Percentiles rank a stretch among this genome's conserved stretches.
Evolutionary conservation across 2,113 vertebrate genomes (phyloP).

Genomic region (Ginglymostoma cirratum): DNA sequence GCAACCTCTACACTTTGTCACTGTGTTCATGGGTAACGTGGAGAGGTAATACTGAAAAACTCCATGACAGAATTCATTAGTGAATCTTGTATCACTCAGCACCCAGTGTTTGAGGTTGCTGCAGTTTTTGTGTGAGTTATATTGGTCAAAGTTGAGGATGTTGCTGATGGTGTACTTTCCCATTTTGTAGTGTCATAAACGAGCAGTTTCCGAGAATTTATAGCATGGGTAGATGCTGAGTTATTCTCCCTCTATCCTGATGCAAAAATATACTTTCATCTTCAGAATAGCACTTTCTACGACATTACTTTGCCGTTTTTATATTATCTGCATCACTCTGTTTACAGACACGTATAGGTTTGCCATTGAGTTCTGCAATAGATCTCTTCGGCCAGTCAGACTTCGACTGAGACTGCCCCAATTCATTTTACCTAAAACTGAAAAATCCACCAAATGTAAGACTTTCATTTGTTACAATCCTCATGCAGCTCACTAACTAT

Average conservation of each 20-base stretch:
- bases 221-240: background rate
- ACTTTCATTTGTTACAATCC: background rate
- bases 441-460: background rate
- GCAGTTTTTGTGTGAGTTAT: background rate
- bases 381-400: background rate
- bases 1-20: conserved; percentile 84
- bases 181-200: background rate
- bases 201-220: background rate
- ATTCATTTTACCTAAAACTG: background rate
- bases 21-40: conserved; percentile 86
- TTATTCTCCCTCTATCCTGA: background rate
- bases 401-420: background rate
- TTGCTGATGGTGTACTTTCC: background rate
- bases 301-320: too few species aligned
- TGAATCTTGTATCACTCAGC: too few species aligned
- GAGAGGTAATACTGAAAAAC: conserved; percentile 66
- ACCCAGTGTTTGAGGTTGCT: background rate
- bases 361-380: background rate
- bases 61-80: background rate
- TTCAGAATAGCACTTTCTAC: background rate
- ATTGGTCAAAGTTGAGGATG: background rate
- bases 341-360: background rate
- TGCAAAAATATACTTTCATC: background rate
- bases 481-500: background rate
- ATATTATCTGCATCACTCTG: background rate